phyloP scores from a whole-genome alignment of 1,140 invertebrate genomes.

The Epicauta chinensis region DNA sequence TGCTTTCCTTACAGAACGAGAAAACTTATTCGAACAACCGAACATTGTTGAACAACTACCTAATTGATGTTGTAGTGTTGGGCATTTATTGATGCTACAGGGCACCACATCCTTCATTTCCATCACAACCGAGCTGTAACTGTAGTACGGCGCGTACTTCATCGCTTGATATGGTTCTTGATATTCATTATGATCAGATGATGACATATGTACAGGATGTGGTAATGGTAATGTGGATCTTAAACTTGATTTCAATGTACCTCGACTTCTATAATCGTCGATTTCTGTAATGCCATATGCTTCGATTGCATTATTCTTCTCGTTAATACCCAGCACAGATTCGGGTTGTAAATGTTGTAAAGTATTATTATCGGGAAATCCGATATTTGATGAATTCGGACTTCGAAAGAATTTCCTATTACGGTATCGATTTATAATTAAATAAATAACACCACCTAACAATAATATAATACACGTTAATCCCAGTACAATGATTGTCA shows the following conservation, averaged over 20 bases:
- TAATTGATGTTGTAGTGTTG: conserved; percentile 6
- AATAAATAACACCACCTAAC: conserved; percentile 64
- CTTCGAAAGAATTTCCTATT: conserved; percentile 72
- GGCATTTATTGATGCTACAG: conserved; percentile 42
- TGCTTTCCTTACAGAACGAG: too few species aligned
- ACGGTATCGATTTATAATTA: conserved; percentile 69
- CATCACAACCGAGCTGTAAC: conserved; percentile 69
- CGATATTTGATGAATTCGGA: conserved; percentile 60
- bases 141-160: conserved; percentile 70
- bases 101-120: conserved; percentile 65
- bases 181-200: conserved; percentile 65
- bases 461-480: conserved; percentile 71
- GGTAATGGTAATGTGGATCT: conserved; percentile 50
- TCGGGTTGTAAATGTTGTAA: conserved; percentile 32
- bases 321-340: conserved; percentile 29
- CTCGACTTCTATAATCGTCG: conserved; percentile 39
- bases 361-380: conserved; percentile 32
- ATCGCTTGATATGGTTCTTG: conserved; percentile 73
- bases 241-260: conserved; percentile 44
- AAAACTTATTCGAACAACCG: too few species aligned
- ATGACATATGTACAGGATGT: conserved; percentile 45
- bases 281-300: conserved; percentile 42
- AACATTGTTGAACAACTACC: background rate
- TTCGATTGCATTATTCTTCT: conserved; percentile 39
- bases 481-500: conserved; percentile 76